Conservation (phyloP, 2,113 vertebrate genomes). For the Accipiter virgatus region DNA sequence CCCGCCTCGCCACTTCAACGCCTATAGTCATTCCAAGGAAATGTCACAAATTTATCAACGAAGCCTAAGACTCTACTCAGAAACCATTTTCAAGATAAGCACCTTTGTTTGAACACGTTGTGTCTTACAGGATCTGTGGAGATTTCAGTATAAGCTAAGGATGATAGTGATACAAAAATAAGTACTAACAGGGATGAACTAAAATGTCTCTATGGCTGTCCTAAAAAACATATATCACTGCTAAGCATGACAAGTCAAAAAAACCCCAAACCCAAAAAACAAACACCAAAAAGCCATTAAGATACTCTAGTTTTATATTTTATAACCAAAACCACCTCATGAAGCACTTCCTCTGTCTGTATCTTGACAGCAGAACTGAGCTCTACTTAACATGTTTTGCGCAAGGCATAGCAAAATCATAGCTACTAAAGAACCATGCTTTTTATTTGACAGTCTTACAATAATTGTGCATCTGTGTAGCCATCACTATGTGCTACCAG, state of each 20-base stretch:
- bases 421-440: rapidly evolving
- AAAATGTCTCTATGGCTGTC: neutral
- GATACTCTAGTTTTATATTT: neutral
- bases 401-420: neutral
- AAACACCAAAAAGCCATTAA: too few species aligned
- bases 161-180: neutral
- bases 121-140: neutral
- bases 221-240: neutral
- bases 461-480: rapidly evolving
- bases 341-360: neutral
- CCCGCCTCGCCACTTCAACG: neutral
- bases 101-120: neutral
- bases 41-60: neutral
- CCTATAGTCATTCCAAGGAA: neutral
- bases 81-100: neutral
- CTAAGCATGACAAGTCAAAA: neutral
- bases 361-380: neutral
- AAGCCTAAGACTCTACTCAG: neutral
- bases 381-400: neutral
- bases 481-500: neutral
- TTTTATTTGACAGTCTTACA: too few species aligned
- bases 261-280: too few species aligned
- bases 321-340: rapidly evolving
- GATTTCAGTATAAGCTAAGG: neutral
- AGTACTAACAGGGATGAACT: neutral